These are phyloP conservation scores for Tinea semifulvella DNA, from an alignment of 2,888 invertebrate genomes.

Conservation along the genomic window DNA sequence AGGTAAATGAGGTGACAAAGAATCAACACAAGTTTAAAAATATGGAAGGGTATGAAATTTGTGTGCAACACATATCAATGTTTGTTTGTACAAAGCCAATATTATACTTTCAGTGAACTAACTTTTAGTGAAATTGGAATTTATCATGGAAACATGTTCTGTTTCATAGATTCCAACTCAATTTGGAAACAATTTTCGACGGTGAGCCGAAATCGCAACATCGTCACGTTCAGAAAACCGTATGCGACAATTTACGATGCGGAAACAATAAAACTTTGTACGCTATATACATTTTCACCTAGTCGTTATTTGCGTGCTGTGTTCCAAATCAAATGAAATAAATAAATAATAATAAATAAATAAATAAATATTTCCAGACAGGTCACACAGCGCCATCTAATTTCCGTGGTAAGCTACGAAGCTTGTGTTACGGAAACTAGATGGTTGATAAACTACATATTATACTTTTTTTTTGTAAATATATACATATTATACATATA, in stretches of 20 bases:
- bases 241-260: conserved; percentile 9
- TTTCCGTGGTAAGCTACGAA: too few relatives aligned
- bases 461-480: too few relatives aligned
- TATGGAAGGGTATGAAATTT: not conserved
- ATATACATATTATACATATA: too few relatives aligned
- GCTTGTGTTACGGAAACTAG: too few relatives aligned
- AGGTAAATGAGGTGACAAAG: too few relatives aligned
- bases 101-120: not conserved
- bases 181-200: conserved; percentile 10
- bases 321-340: conserved; percentile 8
- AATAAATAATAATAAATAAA: too few relatives aligned
- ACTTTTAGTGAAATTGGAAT: conserved; percentile 2
- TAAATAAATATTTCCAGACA: too few relatives aligned
- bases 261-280: conserved; percentile 10
- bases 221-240: conserved; percentile 11
- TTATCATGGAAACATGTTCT: conserved; percentile 5
- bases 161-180: conserved; percentile 6
- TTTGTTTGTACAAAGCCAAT: conserved; percentile 4
- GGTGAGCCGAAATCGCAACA: conserved; percentile 2
- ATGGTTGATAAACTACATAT: too few relatives aligned
- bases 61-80: too few relatives aligned
- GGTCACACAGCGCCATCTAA: too few relatives aligned
- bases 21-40: too few relatives aligned
- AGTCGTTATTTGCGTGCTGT: not conserved
- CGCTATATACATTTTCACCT: conserved; percentile 10